Conservation (phyloP, 1,140 invertebrate genomes). For the Eupeodes corollae region DNA sequence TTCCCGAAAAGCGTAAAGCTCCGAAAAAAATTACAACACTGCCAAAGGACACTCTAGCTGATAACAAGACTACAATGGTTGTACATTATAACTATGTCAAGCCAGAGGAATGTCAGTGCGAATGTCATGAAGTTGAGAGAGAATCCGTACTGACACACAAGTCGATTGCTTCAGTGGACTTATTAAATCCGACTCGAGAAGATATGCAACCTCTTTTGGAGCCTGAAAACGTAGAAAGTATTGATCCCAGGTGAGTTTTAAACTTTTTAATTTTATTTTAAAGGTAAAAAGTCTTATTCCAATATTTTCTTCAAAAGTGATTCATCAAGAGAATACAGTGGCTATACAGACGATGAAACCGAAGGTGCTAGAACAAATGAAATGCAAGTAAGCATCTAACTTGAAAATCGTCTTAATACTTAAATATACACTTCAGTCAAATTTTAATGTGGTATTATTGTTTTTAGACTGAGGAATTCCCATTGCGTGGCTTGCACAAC, state of each 20-base stretch:
- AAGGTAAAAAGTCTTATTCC: not conserved
- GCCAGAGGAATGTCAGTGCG: constrained; percentile 71
- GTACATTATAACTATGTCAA: constrained; percentile 62
- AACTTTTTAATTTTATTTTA: not conserved
- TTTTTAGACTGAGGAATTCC: no score
- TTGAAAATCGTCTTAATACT: no score
- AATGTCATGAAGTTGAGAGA: constrained; percentile 56
- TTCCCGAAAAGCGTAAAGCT: constrained; percentile 63
- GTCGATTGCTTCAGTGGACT: constrained; percentile 21
- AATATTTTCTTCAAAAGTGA: constrained; percentile 3
- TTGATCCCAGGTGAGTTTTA: constrained; percentile 10
- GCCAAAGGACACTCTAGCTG: constrained; percentile 38
- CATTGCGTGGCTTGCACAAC: no score
- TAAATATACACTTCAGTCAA: no score
- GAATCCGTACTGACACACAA: constrained; percentile 21
- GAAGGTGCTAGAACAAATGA: not conserved
- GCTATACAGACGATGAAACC: constrained; percentile 23
- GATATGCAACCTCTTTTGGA: constrained; percentile 30
- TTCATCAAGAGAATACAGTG: constrained; percentile 14
- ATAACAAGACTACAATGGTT: not conserved
- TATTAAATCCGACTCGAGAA: constrained; percentile 25
- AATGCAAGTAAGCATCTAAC: no score
- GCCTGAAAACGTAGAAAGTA: constrained; percentile 17
- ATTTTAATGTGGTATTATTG: no score
- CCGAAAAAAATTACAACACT: constrained; percentile 71